Base-by-base conservation (phyloP, 2,888 invertebrate genomes). In the Allolobophora icterica region DNA sequence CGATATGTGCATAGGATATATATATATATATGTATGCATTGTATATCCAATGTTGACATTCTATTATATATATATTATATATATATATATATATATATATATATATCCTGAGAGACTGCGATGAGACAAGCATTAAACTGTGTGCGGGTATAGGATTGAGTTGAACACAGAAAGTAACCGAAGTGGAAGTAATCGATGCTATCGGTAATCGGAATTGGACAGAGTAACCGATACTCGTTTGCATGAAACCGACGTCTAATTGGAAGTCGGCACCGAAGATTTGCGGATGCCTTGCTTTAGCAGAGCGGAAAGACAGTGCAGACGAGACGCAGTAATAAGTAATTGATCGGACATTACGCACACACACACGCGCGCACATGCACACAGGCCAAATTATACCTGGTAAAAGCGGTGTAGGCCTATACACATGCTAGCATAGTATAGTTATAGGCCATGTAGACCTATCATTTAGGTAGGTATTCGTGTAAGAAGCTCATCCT, bases 161-260 rank as follows among this genome's bases (percentile, higher is more conserved):
- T 71, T 71, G 30, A n/a, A n/a, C 71, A n/a, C 30, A 30, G 71
- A n/a, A 30, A 71, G 71, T 71, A 71, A 71, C 30, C n/a, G 71
- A n/a, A 71, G 8, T 11, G 71, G 71, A 71, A 71, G 71, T 71
- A 71, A 71, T 71, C 71, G 71, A 71, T 71, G 71, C 71, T 71
- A 30, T 71, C 30, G 71, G n/a, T 71, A 71, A 71, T 71, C 71
- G 71, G n/a, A 71, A 71, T 71, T 71, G 71, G 71, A 71, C 30
- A 71, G 71, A 71, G 71, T 71, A 71, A 71, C 71, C 71, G 71
- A 71, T 71, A 71, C 71, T 71, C 71, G 71, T 71, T 71, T 71
- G 71, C 71, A 71, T n/a, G n/a, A 71, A 71, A n/a, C 71, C 71
- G 71, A n/a, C 71, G 71, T 71, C 71, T 71, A 71, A 71, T 71